Evolutionary conservation across 2,888 invertebrate species (phyloP), one percentile per base, ranked within the genome.

Genomic region (Acheta domesticus): DNA sequence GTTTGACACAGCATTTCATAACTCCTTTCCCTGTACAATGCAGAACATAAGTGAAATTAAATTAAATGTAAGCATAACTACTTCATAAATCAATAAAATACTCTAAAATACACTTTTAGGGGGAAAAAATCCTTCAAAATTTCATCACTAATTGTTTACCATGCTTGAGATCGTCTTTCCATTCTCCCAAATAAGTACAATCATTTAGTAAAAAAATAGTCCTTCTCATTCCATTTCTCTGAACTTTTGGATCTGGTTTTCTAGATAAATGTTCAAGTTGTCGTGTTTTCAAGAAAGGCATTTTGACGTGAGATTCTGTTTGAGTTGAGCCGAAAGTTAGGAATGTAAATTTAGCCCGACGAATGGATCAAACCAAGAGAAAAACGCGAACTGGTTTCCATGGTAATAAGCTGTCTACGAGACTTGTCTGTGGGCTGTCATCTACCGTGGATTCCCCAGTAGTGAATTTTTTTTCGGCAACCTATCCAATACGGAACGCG

Each of bases 201-300:
- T 62, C 62, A 14, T 62, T 62, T 62, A 62, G 62, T 21, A 88
- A 89, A 83, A 90, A 91, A 83, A 92, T 88, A 0, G 89, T 86
- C 83, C 90, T 89, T 78, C 90, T 88, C 36, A 89, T 84, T 16
- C 91, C 91, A 83, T 91, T 90, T 84, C 90, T 91, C 5, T 88
- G 84, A 2, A 89, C 85, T 81, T 85, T 86, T 83, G 87, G 88
- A 83, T 89, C 89, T 2, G 90, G 86, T 81, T 21, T 8, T 8
- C 19, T 36, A 16, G 23, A 73, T 76, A 23, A 83, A 12, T 83
- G 82, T 50, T 83, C 75, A 75, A 83, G 79, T 23, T 82, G 83
- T 48, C 81, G 81, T 49, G 82, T 81, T 82, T 85, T 87, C 81
- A 89, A 87, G 77, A 85, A 86, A 78, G 86, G 86, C 74, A 87